A percentile compares a stretch with the other conserved stretches of the same genome.
phyloP scores from a whole-genome alignment of 1,140 invertebrate genomes.

The Orussus abietinus region DNA sequence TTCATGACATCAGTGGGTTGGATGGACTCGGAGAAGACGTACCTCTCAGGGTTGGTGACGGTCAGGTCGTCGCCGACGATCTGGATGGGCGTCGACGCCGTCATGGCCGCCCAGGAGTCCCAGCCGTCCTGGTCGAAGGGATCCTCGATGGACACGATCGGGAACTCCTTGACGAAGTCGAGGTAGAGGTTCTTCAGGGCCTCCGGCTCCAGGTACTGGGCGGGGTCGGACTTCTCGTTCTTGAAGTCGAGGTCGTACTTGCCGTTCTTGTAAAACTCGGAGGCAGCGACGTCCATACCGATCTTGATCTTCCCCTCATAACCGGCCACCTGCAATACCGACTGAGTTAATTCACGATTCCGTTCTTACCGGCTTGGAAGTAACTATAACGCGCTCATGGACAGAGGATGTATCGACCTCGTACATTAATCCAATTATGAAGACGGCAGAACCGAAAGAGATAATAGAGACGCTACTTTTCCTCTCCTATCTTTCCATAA shows the following conservation, averaged over 20 bases:
- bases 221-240: slow-evolving; percentile 83
- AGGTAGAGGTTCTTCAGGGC: slow-evolving; percentile 85
- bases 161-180: slow-evolving; percentile 90
- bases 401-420: no score
- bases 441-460: no score
- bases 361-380: no score
- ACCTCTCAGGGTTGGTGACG: slow-evolving; percentile 75
- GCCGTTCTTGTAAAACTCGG: slow-evolving; percentile 86
- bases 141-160: slow-evolving; percentile 98
- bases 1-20: no score
- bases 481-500: no score
- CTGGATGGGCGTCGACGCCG: slow-evolving; percentile 76
- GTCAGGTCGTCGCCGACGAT: slow-evolving; percentile 97
- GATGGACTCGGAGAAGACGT: no score
- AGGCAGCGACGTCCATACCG: slow-evolving; percentile 99
- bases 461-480: no score
- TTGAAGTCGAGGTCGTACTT: slow-evolving; percentile 98
- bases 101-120: slow-evolving; percentile 86
- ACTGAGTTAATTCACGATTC: no score
- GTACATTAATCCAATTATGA: no score
- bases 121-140: slow-evolving; percentile 98
- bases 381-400: no score
- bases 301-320: slow-evolving; percentile 66
- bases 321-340: slow-evolving; percentile 59
- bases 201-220: slow-evolving; percentile 72